Evolutionary conservation across 2,113 vertebrate genomes (phyloP), one percentile per base, ranked within the genome.

Genomic region (Tenebrosternarchus preto): DNA sequence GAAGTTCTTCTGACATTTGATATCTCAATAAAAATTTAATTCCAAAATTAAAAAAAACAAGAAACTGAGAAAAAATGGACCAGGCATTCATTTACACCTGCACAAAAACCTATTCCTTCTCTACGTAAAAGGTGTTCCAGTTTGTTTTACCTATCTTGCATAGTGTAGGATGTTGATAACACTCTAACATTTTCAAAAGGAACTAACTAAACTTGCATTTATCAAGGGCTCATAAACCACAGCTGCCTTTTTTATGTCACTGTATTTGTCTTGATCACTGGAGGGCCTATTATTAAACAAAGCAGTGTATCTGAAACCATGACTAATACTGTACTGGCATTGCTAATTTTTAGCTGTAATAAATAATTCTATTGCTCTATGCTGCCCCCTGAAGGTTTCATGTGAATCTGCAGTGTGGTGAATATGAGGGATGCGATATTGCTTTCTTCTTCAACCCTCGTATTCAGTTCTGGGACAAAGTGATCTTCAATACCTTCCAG

Each of bases 391-490:
- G 0, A 84, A 96, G 95, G 76, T 96, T 96, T 84, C 19, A 19
- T 0, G 50, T 96, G 56, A 95, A 95, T 88, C 92, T 96, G 33
- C 24, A 74, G 4, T 92, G 91, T 16, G 94, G 91, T 0, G 83
- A 86, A 17, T 80, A 69, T 0, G 85, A 91, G 0, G 91, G 86
- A 29, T 73, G 86, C 0, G 93, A 96, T 77, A 67, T 96, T 0
- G 93, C 93, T 69, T 87, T 95, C 4, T 94, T 95, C 88, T 89
- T 95, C 85, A 96, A 95, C 77, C 95, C 94, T 2, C 93, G 94
- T 0, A 94, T 95, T 6, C 92, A 94, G 0, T 90, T 93, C 74
- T 80, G 90, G 92, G 94, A 96, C 90, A 95, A 92, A 53, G 93
- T 95, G 61, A 92, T 96, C 5, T 93, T 96, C 81, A 96, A 96